Percentiles rank a stretch among this genome's conserved stretches.
phyloP scores from a whole-genome alignment of 92 coral and sea anemone genomes.

The Umimayanthus chanpuru region DNA sequence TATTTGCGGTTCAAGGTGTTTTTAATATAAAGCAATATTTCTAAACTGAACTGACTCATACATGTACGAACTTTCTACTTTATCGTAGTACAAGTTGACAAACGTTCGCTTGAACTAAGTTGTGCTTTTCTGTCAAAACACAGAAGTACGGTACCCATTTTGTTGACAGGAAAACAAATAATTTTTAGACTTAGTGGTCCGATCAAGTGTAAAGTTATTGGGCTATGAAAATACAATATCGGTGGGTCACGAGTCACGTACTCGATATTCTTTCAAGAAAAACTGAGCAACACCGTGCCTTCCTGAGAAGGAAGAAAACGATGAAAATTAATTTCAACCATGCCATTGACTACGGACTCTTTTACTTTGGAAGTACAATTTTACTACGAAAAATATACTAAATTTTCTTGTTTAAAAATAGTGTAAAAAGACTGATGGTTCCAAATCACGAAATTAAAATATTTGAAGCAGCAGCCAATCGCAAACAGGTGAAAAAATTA shows the following conservation, averaged over 20 bases:
- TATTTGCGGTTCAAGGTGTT: not conserved
- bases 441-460: slow-evolving; percentile 13
- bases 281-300: not conserved
- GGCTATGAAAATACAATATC: slow-evolving; percentile 9
- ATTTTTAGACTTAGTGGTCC: slow-evolving; percentile 1
- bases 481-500: not conserved
- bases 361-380: not conserved
- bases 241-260: not conserved
- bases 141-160: not conserved
- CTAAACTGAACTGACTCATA: not conserved
- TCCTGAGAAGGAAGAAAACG: not conserved
- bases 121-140: not conserved
- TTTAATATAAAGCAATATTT: no score
- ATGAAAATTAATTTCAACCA: not conserved
- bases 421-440: not conserved
- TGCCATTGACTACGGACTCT: not conserved
- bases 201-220: not conserved
- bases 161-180: not conserved
- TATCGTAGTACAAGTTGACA: not conserved
- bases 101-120: not conserved
- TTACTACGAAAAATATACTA: not conserved
- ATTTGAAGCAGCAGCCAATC: slow-evolving; percentile 22
- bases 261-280: not conserved
- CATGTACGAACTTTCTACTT: not conserved
- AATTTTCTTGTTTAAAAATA: not conserved